These are phyloP conservation scores for Bovichtus variegatus DNA, from an alignment of 2,797 vertebrate genomes.

Conservation along the genomic window DNA sequence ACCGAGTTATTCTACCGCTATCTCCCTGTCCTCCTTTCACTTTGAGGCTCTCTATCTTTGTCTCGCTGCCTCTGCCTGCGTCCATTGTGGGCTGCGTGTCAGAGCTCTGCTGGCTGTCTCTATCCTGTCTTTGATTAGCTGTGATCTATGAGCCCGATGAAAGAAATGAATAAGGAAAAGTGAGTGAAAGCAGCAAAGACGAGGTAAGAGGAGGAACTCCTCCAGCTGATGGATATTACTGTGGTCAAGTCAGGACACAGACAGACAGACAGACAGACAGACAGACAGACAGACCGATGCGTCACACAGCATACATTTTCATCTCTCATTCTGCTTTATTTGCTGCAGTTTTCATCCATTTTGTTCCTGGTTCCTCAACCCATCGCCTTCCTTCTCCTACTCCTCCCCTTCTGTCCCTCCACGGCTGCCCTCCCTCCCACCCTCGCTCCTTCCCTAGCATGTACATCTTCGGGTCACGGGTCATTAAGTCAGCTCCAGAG, in stretches of 20 bases:
- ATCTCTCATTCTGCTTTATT: constrained; percentile 56
- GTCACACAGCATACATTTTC: constrained; percentile 44
- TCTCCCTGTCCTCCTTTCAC: constrained; percentile 32
- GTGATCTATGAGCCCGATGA: constrained; percentile 55
- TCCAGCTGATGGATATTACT: constrained; percentile 27
- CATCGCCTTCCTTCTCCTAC: constrained; percentile 19
- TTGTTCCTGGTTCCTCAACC: constrained; percentile 53
- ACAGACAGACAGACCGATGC: too few species aligned
- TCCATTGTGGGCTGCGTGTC: constrained; percentile 50
- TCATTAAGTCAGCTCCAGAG: constrained; percentile 82
- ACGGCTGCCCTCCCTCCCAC: constrained; percentile 27
- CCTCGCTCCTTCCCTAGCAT: constrained; percentile 58
- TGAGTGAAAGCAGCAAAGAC: constrained; percentile 30
- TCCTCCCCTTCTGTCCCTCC: constrained; percentile 39
- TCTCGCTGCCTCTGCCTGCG: constrained; percentile 23
- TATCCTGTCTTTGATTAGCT: constrained; percentile 60
- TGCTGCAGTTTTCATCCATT: constrained; percentile 72
- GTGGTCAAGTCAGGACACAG: constrained; percentile 47
- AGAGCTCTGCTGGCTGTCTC: constrained; percentile 49
- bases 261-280: too few species aligned
- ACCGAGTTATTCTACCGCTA: constrained; percentile 28
- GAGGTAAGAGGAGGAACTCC: constrained; percentile 15
- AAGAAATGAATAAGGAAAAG: constrained; percentile 47
- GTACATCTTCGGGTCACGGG: constrained; percentile 82
- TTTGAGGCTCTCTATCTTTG: constrained; percentile 46